Conservation (phyloP, 1,140 invertebrate genomes). For the Trachymyrmex septentrionalis region DNA sequence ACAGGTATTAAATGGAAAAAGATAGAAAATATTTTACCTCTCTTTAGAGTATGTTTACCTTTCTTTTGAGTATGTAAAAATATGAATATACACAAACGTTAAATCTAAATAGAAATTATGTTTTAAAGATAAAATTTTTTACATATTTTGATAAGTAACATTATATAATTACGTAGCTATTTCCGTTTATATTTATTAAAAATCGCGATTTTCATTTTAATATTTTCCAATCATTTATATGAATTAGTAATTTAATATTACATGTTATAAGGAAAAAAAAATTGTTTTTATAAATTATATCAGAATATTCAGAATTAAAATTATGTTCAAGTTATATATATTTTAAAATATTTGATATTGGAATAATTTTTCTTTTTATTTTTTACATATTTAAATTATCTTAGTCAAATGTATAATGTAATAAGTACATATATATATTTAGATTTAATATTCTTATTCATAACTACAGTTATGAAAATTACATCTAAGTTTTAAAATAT, state of each 20-base stretch:
- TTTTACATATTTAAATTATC: too few species aligned
- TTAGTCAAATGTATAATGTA: too few species aligned
- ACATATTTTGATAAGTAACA: background rate
- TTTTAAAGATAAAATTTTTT: background rate
- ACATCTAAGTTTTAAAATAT: too few species aligned
- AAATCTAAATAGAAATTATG: background rate
- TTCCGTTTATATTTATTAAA: background rate
- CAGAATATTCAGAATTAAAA: too few species aligned
- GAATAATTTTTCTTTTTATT: too few species aligned
- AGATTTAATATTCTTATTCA: too few species aligned
- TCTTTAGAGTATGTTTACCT: background rate
- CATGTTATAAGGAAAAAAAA: background rate
- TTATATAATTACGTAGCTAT: background rate
- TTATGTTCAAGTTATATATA: too few species aligned
- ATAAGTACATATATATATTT: too few species aligned
- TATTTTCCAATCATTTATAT: background rate
- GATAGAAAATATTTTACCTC: background rate
- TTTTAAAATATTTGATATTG: too few species aligned
- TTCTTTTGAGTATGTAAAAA: background rate
- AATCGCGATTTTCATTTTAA: background rate
- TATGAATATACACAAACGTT: background rate
- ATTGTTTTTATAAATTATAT: too few species aligned
- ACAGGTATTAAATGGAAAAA: background rate
- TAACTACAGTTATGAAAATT: too few species aligned
- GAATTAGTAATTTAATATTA: background rate